Evolutionary conservation across 2,797 vertebrate species (phyloP).

Genomic region (Protosalanx chinensis): DNA sequence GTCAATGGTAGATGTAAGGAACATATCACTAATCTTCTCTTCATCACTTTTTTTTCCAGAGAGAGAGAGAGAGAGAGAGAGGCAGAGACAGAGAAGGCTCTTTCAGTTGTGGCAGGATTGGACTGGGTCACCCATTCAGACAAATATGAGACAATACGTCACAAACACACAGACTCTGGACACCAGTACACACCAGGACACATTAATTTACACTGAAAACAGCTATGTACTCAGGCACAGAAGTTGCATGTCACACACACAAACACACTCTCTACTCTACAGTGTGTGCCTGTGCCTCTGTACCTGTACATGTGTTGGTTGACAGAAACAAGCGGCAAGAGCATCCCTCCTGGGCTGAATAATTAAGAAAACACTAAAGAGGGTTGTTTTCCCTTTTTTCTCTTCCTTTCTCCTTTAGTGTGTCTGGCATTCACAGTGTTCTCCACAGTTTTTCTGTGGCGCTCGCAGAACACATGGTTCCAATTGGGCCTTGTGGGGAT

Average conservation of each 20-base stretch:
- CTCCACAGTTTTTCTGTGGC: slow-evolving; percentile 57
- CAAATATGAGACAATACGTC: slow-evolving; percentile 27
- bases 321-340: slow-evolving; percentile 67
- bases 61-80: slow-evolving; percentile 33
- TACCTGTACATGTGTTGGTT: slow-evolving; percentile 69
- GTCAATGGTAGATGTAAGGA: slow-evolving; percentile 65
- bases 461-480: slow-evolving; percentile 63
- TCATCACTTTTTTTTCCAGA: slow-evolving; percentile 57
- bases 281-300: slow-evolving; percentile 39
- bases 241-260: slow-evolving; percentile 34
- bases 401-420: slow-evolving; percentile 23
- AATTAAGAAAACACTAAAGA: slow-evolving; percentile 75
- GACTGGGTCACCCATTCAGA: slow-evolving; percentile 37
- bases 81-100: slow-evolving; percentile 47
- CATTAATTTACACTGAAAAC: slow-evolving; percentile 34
- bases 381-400: slow-evolving; percentile 54
- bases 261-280: neutral
- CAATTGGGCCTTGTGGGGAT: slow-evolving; percentile 55
- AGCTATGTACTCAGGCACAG: slow-evolving; percentile 34
- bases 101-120: slow-evolving; percentile 41
- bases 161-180: neutral
- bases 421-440: slow-evolving; percentile 62
- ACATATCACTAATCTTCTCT: slow-evolving; percentile 64
- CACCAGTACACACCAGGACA: slow-evolving; percentile 22
- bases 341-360: slow-evolving; percentile 67